These are phyloP conservation scores for Schlechtendalia chinensis DNA, from an alignment of 1,140 invertebrate genomes.

Conservation along the genomic window DNA sequence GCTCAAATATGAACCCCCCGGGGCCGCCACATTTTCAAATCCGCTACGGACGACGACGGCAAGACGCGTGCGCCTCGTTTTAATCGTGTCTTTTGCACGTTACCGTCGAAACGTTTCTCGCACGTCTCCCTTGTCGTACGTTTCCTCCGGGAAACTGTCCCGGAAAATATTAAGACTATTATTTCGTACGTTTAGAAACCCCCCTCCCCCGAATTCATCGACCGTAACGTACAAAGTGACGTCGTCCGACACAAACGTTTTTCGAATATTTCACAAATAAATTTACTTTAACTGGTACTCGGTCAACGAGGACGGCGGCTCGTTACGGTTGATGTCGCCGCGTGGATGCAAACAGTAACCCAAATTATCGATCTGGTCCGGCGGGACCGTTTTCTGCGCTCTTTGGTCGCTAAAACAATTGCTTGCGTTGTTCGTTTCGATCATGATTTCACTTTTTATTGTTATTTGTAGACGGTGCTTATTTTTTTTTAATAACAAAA, in stretches of 20 bases:
- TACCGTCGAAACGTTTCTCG: too few relatives aligned
- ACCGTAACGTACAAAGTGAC: not conserved
- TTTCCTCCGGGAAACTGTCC: too few relatives aligned
- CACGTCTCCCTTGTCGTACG: too few relatives aligned
- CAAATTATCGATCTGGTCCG: constrained; percentile 31
- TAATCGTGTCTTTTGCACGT: too few relatives aligned
- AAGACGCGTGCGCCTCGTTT: too few relatives aligned
- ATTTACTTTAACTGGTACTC: constrained; percentile 32
- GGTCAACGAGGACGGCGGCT: not conserved
- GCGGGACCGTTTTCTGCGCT: not conserved
- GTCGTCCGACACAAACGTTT: not conserved
- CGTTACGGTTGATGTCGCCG: constrained; percentile 23
- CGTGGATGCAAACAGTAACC: constrained; percentile 27
- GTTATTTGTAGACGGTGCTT: not conserved
- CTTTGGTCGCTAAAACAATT: not conserved
- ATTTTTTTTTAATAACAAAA: too few relatives aligned
- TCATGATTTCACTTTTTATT: not conserved
- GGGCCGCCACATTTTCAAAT: too few relatives aligned
- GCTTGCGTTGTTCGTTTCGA: not conserved
- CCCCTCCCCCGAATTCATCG: too few relatives aligned
- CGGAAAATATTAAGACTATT: too few relatives aligned
- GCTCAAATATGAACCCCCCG: too few relatives aligned
- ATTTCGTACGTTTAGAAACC: too few relatives aligned
- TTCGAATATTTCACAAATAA: not conserved
- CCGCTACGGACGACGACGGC: too few relatives aligned